These are phyloP conservation scores for Propithecus coquereli DNA, from an alignment of 2,113 vertebrate genomes.

Conservation along the genomic window DNA sequence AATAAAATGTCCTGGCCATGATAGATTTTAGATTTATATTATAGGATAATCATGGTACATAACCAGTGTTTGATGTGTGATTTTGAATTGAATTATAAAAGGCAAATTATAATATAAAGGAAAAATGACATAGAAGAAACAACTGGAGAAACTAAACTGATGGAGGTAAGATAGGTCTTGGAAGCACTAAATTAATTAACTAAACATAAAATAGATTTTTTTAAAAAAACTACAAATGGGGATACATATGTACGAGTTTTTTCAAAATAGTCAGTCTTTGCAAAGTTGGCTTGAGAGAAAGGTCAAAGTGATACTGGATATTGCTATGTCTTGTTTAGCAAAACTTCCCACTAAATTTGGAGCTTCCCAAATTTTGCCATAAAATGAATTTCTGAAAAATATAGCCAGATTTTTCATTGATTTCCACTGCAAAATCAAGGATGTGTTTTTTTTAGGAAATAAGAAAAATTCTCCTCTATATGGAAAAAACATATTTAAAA, in stretches of 20 bases:
- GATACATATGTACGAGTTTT: neutral
- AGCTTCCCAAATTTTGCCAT: neutral
- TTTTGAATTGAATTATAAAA: neutral
- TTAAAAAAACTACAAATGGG: neutral
- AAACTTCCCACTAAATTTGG: neutral
- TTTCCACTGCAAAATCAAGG: neutral
- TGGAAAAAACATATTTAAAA: neutral
- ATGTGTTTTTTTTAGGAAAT: neutral
- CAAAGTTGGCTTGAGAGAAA: neutral
- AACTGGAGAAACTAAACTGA: neutral
- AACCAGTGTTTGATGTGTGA: neutral
- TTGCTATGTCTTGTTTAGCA: neutral
- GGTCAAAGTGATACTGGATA: neutral
- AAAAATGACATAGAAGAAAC: neutral
- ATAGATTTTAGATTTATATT: neutral
- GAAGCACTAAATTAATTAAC: neutral
- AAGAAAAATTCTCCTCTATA: neutral
- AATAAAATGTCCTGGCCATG: neutral
- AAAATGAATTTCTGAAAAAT: neutral
- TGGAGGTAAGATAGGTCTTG: neutral
- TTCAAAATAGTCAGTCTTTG: neutral
- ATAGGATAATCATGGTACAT: neutral
- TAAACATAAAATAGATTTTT: neutral
- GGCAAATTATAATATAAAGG: neutral
- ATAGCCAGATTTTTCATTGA: neutral